These are phyloP conservation scores for Buceros bicornis DNA, from an alignment of 2,797 vertebrate genomes.

Conservation along the genomic window DNA sequence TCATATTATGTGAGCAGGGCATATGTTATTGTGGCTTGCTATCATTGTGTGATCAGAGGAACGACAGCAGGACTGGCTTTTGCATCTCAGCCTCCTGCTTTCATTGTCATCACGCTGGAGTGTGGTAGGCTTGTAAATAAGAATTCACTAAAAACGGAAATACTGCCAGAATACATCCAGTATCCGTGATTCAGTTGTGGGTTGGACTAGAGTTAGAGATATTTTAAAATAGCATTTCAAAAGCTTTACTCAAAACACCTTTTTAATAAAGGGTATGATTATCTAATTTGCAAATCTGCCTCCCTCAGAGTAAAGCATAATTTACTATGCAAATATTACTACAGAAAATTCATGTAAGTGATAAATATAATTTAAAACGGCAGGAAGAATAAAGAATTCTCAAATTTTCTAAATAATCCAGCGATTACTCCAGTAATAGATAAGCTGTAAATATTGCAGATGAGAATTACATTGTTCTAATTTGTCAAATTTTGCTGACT, in stretches of 20 bases:
- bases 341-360: neutral
- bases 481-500: neutral
- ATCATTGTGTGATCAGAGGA: neutral
- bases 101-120: neutral
- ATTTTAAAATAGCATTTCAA: neutral
- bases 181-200: neutral
- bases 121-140: neutral
- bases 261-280: slow-evolving; percentile 51
- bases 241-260: neutral
- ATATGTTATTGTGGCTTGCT: neutral
- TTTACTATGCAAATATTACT: slow-evolving; percentile 32
- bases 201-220: neutral
- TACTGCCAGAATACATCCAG: neutral
- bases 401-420: neutral
- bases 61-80: neutral
- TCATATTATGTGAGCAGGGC: neutral
- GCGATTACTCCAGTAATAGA: neutral
- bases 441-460: neutral
- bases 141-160: neutral
- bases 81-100: neutral
- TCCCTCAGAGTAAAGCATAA: neutral
- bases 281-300: slow-evolving; percentile 29
- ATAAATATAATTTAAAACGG: neutral
- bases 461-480: neutral
- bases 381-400: neutral